Evolutionary conservation across 2,113 vertebrate species (phyloP), one percentile per base, ranked within the genome.

Genomic region (Poeciliopsis turrubarensis): DNA sequence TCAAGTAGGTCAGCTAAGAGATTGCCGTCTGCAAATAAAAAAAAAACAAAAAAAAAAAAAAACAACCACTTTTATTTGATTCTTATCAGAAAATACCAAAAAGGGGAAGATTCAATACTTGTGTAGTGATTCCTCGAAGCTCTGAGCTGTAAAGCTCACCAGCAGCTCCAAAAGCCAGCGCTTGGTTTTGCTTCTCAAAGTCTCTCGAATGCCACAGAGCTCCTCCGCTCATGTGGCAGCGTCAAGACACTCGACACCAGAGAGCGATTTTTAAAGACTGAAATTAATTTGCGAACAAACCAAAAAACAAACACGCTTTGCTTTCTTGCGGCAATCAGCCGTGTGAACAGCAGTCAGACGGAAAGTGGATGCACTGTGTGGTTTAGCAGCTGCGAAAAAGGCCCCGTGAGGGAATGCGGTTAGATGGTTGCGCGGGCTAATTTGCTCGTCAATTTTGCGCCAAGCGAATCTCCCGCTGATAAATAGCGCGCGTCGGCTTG

Each of bases 1-100:
- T 88, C 31, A 81, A 68, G 75, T 60, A 71, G 81, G 73, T 79
- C 78, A 73, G 54, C 66, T 22, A 5, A 11, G 65, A 19, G 14
- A 66, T 65, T 47, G n/a, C 63, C 70, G 34, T 71, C n/a, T 41
- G 5, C 22, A 60, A 51, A 26, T 29, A 51, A 15, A 69, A 37
- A 26, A 32, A 51, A 15, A 69, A 37, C 32, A 32, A 2, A 66
- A 1, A 51, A 9, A 51, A 32, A 34, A 32, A 32, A 31, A 31
- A 31, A 5, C 30, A 31, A 19, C 4, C 34, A 10, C 1, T 0
- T 69, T 29, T 7, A 7, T 1, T 70, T 27, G 17, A 19, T 14
- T 44, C 17, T 47, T 47, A 19, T 6, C 15, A 19, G 17, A 29
- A 82, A 62, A 26, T 12, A 60, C 0, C 3, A n/a, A 31, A 60